Percentiles rank a stretch among this genome's conserved stretches.
phyloP scores from a whole-genome alignment of 2,113 vertebrate genomes.

The Pampusana beccarii region DNA sequence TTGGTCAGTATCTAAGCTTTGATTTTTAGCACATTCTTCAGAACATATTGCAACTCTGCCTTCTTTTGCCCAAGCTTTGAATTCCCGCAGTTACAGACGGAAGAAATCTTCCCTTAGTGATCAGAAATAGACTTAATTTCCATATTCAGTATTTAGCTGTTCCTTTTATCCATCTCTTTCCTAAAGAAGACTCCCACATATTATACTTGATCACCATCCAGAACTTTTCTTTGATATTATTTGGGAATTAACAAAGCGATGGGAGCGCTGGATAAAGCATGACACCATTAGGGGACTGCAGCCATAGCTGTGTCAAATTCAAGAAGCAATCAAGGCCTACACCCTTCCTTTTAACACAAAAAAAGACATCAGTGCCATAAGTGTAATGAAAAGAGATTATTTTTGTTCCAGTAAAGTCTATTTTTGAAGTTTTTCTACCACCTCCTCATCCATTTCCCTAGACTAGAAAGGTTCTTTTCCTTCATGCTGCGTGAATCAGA shows the following conservation, averaged over 20 bases:
- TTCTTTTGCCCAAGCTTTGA: conserved; percentile 1
- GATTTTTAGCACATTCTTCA: neutral
- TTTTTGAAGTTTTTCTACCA: neutral
- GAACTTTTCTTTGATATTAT: neutral
- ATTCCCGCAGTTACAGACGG: neutral
- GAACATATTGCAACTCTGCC: neutral
- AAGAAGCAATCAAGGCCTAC: neutral
- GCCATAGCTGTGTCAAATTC: neutral
- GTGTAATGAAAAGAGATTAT: neutral
- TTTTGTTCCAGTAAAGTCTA: neutral
- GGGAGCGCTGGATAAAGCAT: neutral
- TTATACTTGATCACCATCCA: neutral
- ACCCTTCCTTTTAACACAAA: neutral
- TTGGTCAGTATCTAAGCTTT: neutral
- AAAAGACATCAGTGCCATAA: neutral
- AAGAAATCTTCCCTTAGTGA: neutral
- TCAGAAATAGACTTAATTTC: neutral
- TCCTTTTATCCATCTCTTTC: neutral
- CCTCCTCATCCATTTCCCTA: neutral
- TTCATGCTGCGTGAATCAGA: neutral
- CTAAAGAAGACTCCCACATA: neutral
- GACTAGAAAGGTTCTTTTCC: neutral
- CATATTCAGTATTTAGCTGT: neutral
- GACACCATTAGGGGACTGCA: neutral
- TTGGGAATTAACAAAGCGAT: neutral